A percentile compares a stretch with the other conserved stretches of the same genome.
Evolutionary conservation across 2,113 vertebrate species (phyloP).

Genomic region (Gambusia holbrooki): DNA sequence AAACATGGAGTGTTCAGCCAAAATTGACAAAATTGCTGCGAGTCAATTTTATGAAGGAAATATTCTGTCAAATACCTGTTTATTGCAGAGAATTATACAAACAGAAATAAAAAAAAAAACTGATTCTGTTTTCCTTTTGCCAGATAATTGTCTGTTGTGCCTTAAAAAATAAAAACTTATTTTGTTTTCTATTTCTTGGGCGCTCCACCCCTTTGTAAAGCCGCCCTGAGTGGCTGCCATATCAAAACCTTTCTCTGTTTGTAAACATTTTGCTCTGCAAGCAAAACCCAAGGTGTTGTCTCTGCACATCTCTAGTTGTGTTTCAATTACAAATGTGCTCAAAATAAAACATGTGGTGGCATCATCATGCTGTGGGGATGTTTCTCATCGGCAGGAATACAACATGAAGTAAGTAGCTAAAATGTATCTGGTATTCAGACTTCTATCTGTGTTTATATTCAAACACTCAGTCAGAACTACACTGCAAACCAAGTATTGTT

Average conservation of each 20-base stretch:
- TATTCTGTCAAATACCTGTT: background rate
- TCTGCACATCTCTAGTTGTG: background rate
- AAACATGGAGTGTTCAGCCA: background rate
- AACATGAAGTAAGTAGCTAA: background rate
- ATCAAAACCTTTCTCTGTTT: background rate
- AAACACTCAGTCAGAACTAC: background rate
- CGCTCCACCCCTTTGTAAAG: too few relatives aligned
- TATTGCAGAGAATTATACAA: background rate
- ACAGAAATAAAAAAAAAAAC: background rate
- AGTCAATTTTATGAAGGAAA: constrained; percentile 2
- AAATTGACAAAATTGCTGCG: background rate
- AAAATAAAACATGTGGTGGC: background rate
- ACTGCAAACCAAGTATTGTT: background rate
- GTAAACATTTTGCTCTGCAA: background rate
- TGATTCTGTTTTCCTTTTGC: background rate
- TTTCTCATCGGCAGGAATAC: background rate
- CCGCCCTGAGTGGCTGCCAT: too few relatives aligned
- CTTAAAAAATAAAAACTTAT: background rate
- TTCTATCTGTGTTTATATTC: too few relatives aligned
- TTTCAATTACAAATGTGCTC: too few relatives aligned
- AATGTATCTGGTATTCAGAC: background rate
- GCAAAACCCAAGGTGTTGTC: background rate
- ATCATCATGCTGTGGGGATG: background rate
- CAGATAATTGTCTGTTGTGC: too few relatives aligned
- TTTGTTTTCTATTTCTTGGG: background rate